Evolutionary conservation across 2,888 invertebrate genomes (phyloP).

Genomic region (Masnerella sp.): DNA sequence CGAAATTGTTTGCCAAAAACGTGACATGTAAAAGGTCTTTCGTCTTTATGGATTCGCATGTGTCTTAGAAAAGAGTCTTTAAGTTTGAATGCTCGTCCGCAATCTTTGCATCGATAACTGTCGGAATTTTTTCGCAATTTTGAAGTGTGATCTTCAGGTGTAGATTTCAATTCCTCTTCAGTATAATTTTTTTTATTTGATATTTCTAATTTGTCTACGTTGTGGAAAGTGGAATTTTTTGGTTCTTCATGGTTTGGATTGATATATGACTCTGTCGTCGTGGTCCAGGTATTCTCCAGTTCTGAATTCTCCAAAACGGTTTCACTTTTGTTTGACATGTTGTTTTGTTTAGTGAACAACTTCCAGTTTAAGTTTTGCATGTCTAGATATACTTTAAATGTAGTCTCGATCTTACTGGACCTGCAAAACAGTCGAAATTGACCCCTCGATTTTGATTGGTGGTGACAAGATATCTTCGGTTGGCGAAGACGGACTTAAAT

Average conservation of each 20-base stretch:
- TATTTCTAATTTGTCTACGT: background rate
- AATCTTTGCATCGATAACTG: conserved; percentile 78
- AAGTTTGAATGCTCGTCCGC: conserved; percentile 78
- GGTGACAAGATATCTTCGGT: conserved; percentile 13
- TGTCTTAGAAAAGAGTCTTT: conserved; percentile 79
- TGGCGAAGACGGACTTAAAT: conserved; percentile 11
- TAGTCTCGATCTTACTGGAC: conserved; percentile 69
- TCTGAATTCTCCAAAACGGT: conserved; percentile 54
- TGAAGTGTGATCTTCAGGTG: no score
- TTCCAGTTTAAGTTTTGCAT: conserved; percentile 68
- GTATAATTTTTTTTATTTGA: background rate
- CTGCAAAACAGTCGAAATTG: conserved; percentile 75
- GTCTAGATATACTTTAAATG: conserved; percentile 70
- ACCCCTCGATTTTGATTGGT: conserved; percentile 63
- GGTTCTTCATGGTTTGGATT: background rate
- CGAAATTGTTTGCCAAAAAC: conserved; percentile 77
- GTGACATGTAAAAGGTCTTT: conserved; percentile 76
- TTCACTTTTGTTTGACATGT: conserved; percentile 33
- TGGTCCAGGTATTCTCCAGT: conserved; percentile 60
- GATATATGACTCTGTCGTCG: background rate
- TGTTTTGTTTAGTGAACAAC: conserved; percentile 59
- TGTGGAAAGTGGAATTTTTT: background rate
- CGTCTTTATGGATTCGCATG: conserved; percentile 76
- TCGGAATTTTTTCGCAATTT: conserved; percentile 39
- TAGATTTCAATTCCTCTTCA: background rate